Evolutionary conservation across 2,888 invertebrate species (phyloP), one percentile per base, ranked within the genome.

Genomic region (Cryptocheilus praepositus): DNA sequence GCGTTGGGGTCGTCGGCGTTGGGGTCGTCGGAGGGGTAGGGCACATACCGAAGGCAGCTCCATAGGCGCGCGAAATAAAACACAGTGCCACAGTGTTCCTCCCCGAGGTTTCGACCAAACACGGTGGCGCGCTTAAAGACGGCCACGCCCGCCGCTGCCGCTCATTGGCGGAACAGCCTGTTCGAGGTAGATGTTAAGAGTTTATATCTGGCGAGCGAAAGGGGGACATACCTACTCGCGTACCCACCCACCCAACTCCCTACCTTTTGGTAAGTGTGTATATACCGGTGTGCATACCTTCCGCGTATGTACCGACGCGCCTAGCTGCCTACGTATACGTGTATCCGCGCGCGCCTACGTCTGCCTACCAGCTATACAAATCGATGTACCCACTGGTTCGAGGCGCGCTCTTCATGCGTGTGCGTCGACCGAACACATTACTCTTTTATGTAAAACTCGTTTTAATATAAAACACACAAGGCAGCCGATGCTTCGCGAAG

Each of bases 41-140:
- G 81, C 79, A 80, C 83, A 81, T 81, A 81, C 82, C 81, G 81
- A 80, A 83, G 76, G 70, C 80, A 81, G 81, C 82, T 80, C 83
- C 78, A 58, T 44, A 67, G 64, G 60, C 71, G 74, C 78, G 76
- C 74, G 81, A 87, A 86, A 86, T 86, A 87, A 86, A 84, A 86
- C 82, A 86, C 83, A 82, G 84, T 86, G 84, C 84, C 83, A 85
- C 85, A 86, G 83, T 87, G 83, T 86, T 85, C 85, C 85, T 85
- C 86, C 85, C 86, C 82, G 77, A 66, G 72, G 68, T 70, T 72
- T 74, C 74, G 69, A 73, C 86, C 85, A 86, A 82, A 82, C 79
- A 76, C 78, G 63, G 74, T 64, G 70, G 73, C 71, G 65, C 71
- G 69, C 81, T 85, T 81, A 81, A 85, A 57, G 59, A 63, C 70